phyloP scores from a whole-genome alignment of 2,797 vertebrate genomes.

The Acanthurus leucopareius region DNA sequence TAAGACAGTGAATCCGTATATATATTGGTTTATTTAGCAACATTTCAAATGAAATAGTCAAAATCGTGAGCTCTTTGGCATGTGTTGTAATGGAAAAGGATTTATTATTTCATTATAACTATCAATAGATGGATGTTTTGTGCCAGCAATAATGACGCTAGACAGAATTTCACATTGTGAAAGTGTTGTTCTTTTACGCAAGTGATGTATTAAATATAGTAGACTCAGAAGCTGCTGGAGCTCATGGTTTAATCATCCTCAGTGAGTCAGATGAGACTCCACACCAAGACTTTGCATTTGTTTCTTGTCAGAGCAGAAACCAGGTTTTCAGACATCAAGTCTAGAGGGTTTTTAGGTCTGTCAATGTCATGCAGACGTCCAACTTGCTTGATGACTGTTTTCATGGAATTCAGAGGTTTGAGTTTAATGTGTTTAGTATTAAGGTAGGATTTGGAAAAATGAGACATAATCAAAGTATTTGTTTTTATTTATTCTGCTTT shows the following conservation, averaged over 20 bases:
- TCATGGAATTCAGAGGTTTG: neutral
- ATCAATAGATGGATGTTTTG: neutral
- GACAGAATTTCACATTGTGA: neutral
- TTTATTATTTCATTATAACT: neutral
- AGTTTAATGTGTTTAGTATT: neutral
- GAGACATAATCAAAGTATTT: neutral
- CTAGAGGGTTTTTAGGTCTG: neutral
- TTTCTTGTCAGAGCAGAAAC: slow-evolving; percentile 23
- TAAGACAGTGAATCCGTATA: neutral
- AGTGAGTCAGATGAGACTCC: slow-evolving; percentile 18
- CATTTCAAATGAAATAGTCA: neutral
- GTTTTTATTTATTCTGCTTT: neutral
- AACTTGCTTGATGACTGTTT: neutral
- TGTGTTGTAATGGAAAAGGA: neutral
- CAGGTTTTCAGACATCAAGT: neutral
- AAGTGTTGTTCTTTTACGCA: neutral
- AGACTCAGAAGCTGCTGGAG: neutral
- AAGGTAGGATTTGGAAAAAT: neutral
- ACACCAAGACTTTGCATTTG: slow-evolving; percentile 39
- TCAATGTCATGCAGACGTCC: neutral
- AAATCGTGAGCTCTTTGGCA: neutral
- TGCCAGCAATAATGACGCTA: neutral
- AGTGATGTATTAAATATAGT: slow-evolving; percentile 1
- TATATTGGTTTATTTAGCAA: no score
- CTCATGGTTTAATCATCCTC: neutral